Evolutionary conservation across 2,888 invertebrate species (phyloP).

Genomic region (Aporophyla lueneburgensis): DNA sequence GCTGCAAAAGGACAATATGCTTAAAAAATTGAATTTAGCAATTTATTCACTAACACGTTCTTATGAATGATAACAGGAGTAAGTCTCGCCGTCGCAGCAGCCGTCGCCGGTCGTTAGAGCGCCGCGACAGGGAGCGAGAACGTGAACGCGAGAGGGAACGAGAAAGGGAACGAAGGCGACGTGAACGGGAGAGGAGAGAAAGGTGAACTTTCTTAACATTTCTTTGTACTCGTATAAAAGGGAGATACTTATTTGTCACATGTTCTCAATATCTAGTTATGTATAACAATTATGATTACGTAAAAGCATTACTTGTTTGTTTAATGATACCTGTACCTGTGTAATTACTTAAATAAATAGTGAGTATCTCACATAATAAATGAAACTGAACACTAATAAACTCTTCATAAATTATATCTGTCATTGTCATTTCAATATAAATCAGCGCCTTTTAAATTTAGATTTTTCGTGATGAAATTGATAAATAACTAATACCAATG

Average conservation of each 20-base stretch:
- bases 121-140: slow-evolving; percentile 85
- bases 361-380: not conserved
- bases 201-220: slow-evolving; percentile 69
- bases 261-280: slow-evolving; percentile 4
- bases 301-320: not conserved
- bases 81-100: slow-evolving; percentile 87
- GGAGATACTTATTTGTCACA: not conserved
- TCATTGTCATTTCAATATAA: slow-evolving; percentile 28
- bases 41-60: slow-evolving; percentile 28
- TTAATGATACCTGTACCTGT: slow-evolving; percentile 23
- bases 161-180: slow-evolving; percentile 78
- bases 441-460: slow-evolving; percentile 10
- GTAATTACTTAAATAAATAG: slow-evolving; percentile 6
- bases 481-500: slow-evolving; percentile 2
- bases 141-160: slow-evolving; percentile 82
- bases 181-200: slow-evolving; percentile 84
- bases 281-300: slow-evolving; percentile 12
- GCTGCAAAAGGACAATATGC: slow-evolving; percentile 20
- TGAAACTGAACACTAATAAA: slow-evolving; percentile 28
- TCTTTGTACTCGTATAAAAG: not conserved
- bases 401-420: not conserved
- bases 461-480: not conserved
- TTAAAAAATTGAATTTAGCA: not conserved
- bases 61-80: slow-evolving; percentile 73
- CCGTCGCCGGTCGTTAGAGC: slow-evolving; percentile 86